Base-by-base conservation (phyloP, 2,113 vertebrate genomes). In the Laticauda laticaudata region DNA sequence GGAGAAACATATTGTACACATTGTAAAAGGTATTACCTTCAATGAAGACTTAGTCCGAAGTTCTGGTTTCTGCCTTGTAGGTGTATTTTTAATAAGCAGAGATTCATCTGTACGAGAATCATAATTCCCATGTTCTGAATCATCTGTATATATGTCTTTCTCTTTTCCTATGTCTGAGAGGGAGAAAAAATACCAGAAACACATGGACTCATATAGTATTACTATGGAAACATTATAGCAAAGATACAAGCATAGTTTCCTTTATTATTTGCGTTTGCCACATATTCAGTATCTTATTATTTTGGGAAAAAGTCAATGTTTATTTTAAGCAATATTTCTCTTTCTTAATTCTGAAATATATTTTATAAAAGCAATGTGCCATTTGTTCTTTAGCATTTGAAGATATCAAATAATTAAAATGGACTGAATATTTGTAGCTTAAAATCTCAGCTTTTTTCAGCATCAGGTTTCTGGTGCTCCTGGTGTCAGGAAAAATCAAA, bases 41-140 rank as follows among this genome's bases (percentile, higher is more conserved):
- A 98, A 53, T 59, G 98, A 98, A 3, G 98, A 98, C 94, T 98
- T 98, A 69, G 97, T 96, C 88, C 97, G 98, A 94, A 98, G 96
- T 96, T 98, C 98, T 94, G 98, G 95, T 94, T 97, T 98, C 90
- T 98, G 98, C 87, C 98, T 98, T 61, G 94, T 96, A 95, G 98
- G 95, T 26, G 98, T 98, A 94, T 97, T 98, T 94, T 98, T 97
- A 90, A 99, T 98, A 69, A 98, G 98, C 56, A 98, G 97, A 11
- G 98, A 98, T 92, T 99, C 97, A 92, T 99, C 98, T 69, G 98
- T 97, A 93, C 98, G 98, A 88, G 97, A 95, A 95, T 98, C 98
- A 86, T 98, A 98, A 92, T 97, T 97, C 54, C 98, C 98, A 21
- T 98, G 98, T 95, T 99, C 99, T 24, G 98, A 98, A 94, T 99